Evolutionary conservation across 2,113 vertebrate species (phyloP).

Genomic region (Cyanistes caeruleus): DNA sequence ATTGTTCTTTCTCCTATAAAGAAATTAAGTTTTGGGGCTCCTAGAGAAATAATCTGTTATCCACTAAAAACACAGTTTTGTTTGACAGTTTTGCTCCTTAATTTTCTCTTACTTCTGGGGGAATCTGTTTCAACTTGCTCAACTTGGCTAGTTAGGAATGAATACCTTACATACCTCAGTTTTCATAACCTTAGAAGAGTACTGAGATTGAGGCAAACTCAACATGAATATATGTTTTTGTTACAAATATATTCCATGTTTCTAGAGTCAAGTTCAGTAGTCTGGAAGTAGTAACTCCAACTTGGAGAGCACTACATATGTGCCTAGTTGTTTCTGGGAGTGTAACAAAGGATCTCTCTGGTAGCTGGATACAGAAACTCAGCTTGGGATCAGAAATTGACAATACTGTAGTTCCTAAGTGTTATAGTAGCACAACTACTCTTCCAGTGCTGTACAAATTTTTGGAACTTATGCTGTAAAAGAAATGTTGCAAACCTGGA

Average conservation of each 20-base stretch:
- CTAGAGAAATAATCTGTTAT: not conserved
- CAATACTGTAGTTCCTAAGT: not conserved
- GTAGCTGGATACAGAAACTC: not conserved
- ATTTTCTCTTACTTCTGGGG: not conserved
- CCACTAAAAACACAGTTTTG: not conserved
- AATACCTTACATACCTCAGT: not conserved
- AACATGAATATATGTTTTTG: not conserved
- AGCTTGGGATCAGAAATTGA: not conserved
- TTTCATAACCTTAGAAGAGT: not conserved
- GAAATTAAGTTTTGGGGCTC: not conserved
- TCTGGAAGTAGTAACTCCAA: not conserved
- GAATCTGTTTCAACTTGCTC: not conserved
- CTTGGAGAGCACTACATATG: fast-evolving
- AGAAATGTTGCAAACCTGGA: not conserved
- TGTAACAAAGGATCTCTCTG: not conserved
- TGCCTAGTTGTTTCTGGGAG: not conserved
- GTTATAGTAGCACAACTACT: not conserved
- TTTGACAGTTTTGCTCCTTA: not conserved
- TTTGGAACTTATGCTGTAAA: not conserved
- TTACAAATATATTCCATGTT: not conserved
- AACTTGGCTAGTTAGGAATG: not conserved
- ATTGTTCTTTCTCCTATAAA: not conserved
- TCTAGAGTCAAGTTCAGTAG: not conserved
- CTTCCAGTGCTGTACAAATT: not conserved
- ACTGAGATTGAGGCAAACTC: not conserved